Conservation (phyloP, 2,797 vertebrate species). For the Pseudochromis fuscus region DNA sequence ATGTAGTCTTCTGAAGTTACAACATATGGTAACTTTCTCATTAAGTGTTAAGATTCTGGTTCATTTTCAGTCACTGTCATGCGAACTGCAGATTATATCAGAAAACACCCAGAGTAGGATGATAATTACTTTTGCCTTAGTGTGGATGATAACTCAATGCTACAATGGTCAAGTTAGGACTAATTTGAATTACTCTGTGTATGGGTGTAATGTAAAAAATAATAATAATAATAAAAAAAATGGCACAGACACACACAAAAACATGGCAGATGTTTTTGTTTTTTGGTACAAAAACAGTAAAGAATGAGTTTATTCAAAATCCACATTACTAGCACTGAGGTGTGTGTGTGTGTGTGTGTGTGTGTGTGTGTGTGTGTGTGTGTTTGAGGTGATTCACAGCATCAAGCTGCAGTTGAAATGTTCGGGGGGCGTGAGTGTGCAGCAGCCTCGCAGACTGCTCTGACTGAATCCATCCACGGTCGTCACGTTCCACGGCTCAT, state of each 20-base stretch:
- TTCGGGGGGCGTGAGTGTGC: constrained; percentile 39
- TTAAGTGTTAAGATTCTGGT: too few species aligned
- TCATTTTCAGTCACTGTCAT: too few species aligned
- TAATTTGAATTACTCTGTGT: too few species aligned
- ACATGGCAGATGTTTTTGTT: not conserved
- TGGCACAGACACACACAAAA: not conserved
- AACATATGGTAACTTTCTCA: too few species aligned
- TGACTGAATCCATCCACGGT: constrained; percentile 45
- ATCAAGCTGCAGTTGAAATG: constrained; percentile 73
- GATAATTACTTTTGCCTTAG: too few species aligned
- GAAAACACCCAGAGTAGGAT: too few species aligned
- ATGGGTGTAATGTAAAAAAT: too few species aligned
- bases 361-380: constrained; percentile 9
- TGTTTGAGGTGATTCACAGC: constrained; percentile 39
- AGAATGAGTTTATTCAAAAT: not conserved
- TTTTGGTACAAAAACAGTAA: not conserved
- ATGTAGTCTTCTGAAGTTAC: too few species aligned
- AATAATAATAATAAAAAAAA: too few species aligned
- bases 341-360: constrained; percentile 13
- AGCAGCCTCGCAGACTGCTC: constrained; percentile 63
- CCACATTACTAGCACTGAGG: not conserved
- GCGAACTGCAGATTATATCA: too few species aligned
- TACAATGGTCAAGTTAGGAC: too few species aligned
- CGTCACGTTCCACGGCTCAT: constrained; percentile 51
- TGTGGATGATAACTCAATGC: not conserved